Evolutionary conservation across 2,797 vertebrate species (phyloP).

Genomic region (Pelodytes ibericus): DNA sequence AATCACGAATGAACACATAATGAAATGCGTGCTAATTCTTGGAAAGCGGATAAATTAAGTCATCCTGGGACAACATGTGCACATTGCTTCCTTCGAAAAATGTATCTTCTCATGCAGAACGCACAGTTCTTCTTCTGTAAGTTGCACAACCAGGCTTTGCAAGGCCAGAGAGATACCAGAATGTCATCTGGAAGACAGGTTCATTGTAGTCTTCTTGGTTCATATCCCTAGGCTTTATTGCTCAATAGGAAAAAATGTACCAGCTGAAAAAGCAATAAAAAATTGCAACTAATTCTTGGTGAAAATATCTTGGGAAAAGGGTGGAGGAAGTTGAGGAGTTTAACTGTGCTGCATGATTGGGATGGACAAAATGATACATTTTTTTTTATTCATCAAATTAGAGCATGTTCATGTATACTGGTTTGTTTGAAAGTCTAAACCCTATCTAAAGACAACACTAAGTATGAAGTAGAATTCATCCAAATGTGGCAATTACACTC

Average conservation of each 20-base stretch:
- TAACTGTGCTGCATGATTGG: neutral
- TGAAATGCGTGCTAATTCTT: neutral
- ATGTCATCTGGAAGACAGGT: constrained; percentile 25
- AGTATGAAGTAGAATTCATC: no score
- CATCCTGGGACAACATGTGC: constrained; percentile 2
- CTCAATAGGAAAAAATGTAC: neutral
- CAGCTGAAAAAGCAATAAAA: neutral
- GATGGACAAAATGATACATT: no score
- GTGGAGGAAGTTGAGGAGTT: neutral
- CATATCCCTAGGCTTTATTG: neutral
- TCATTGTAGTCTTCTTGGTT: neutral
- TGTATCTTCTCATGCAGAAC: neutral
- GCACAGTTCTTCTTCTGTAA: constrained; percentile 8
- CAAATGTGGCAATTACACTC: no score
- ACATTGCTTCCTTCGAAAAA: neutral
- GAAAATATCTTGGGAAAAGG: neutral
- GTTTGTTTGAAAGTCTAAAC: no score
- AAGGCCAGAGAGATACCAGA: neutral
- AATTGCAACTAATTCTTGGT: neutral
- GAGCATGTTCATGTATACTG: no score
- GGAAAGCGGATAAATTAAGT: constrained; percentile 20
- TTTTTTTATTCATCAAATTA: no score
- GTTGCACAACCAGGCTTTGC: no score
- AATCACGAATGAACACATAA: constrained; percentile 27
- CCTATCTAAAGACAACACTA: no score